Conservation (phyloP, 2,113 vertebrate genomes). For the Brachyistius frenatus region DNA sequence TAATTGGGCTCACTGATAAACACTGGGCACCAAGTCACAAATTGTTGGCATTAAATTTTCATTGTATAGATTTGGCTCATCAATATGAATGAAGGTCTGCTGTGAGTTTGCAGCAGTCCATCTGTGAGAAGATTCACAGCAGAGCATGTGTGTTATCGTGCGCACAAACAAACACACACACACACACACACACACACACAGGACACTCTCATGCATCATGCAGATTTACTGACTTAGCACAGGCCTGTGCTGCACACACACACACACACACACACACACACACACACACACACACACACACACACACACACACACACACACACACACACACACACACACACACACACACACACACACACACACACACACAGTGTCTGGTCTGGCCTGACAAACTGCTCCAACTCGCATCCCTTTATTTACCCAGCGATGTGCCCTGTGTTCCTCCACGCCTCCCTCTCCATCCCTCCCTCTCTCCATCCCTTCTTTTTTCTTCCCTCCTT, state of each 20-base stretch:
- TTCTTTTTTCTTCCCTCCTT: conserved; percentile 52
- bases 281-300: conserved; percentile 34
- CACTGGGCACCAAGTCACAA: conserved; percentile 62
- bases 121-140: conserved; percentile 69
- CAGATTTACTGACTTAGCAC: conserved; percentile 49
- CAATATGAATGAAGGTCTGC: conserved; percentile 80
- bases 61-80: conserved; percentile 82
- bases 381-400: conserved; percentile 61
- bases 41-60: conserved; percentile 79
- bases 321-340: conserved; percentile 5
- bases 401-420: conserved; percentile 67
- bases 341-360: conserved; percentile 38
- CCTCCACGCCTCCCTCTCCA: conserved; percentile 36
- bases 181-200: conserved; percentile 35
- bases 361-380: conserved; percentile 21
- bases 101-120: conserved; percentile 78
- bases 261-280: conserved; percentile 4
- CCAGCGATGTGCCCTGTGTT: conserved; percentile 41
- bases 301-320: conserved; percentile 9
- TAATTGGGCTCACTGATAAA: conserved; percentile 62
- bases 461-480: conserved; percentile 34
- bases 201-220: not conserved
- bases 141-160: conserved; percentile 11
- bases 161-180: conserved; percentile 37
- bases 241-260: conserved; percentile 5